These are phyloP conservation scores for Listrodromus nycthemerus DNA, from an alignment of 2,888 invertebrate genomes.

Conservation along the genomic window DNA sequence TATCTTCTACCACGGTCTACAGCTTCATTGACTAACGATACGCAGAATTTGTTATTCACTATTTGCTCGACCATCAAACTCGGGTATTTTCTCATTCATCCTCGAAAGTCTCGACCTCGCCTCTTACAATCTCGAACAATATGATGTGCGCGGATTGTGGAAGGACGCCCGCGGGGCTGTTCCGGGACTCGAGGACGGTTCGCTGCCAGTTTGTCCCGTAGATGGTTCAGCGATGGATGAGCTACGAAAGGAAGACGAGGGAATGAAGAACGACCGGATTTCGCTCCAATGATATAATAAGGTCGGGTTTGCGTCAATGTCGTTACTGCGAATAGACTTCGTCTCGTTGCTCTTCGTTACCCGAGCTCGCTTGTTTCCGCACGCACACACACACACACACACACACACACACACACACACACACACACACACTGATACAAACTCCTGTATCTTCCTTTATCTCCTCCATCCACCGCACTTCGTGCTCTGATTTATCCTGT, in stretches of 20 bases:
- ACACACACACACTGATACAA: neutral
- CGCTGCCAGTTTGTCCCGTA: constrained; percentile 1
- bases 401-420: constrained; percentile 9
- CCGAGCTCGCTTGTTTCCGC: constrained; percentile 21
- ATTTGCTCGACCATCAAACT: neutral
- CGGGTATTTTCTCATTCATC: neutral
- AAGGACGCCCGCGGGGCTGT: neutral
- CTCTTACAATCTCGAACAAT: neutral
- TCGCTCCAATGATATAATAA: constrained; percentile 57
- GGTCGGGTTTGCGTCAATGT: constrained; percentile 61
- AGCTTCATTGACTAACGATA: neutral
- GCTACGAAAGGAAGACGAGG: constrained; percentile 21
- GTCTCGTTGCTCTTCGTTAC: constrained; percentile 44
- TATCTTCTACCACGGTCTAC: neutral
- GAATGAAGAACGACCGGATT: constrained; percentile 35
- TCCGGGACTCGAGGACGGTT: constrained; percentile 20
- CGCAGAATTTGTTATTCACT: neutral
- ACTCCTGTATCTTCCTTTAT: constrained; percentile 24
- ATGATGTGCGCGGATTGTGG: constrained; percentile 22
- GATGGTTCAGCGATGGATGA: constrained; percentile 29
- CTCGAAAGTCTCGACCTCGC: constrained; percentile 19
- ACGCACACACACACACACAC: neutral
- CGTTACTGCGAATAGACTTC: constrained; percentile 61
- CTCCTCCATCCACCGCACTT: constrained; percentile 27
- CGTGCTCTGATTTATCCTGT: constrained; percentile 27